phyloP scores from a whole-genome alignment of 2,113 vertebrate genomes.

The Platanista minor region DNA sequence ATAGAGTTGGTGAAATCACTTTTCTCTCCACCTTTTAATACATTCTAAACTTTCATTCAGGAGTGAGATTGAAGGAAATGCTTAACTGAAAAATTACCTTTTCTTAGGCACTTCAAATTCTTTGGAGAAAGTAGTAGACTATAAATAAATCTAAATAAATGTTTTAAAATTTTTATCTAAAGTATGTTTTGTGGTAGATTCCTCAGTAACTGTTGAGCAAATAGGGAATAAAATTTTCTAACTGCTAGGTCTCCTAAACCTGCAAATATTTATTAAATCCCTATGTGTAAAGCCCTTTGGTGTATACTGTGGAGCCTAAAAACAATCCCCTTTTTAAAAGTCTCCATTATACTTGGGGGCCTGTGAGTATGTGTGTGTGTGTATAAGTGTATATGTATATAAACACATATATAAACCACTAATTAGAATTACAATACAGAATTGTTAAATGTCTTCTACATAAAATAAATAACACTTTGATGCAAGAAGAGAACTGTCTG shows the following conservation, averaged over 20 bases:
- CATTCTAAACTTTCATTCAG: neutral
- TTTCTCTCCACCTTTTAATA: conserved; percentile 3
- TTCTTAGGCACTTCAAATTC: neutral
- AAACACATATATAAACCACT: neutral
- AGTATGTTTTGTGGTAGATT: neutral
- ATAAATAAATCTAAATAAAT: conserved; percentile 16
- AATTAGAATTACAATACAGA: neutral
- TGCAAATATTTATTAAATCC: neutral
- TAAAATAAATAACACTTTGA: neutral
- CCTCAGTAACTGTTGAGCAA: conserved; percentile 27
- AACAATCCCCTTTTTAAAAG: neutral
- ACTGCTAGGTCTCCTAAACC: neutral
- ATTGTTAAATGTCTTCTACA: neutral
- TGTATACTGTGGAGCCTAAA: neutral
- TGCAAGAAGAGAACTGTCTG: neutral
- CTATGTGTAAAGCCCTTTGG: neutral
- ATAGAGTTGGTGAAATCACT: neutral
- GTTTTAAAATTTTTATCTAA: neutral
- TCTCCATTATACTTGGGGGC: neutral
- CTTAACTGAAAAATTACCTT: neutral
- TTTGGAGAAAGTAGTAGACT: neutral
- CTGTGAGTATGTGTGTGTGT: neutral
- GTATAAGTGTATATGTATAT: neutral
- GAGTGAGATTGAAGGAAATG: neutral
- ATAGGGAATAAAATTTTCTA: neutral